Evolutionary conservation across 1,140 invertebrate species (phyloP).

Genomic region (Cydia pomonella): DNA sequence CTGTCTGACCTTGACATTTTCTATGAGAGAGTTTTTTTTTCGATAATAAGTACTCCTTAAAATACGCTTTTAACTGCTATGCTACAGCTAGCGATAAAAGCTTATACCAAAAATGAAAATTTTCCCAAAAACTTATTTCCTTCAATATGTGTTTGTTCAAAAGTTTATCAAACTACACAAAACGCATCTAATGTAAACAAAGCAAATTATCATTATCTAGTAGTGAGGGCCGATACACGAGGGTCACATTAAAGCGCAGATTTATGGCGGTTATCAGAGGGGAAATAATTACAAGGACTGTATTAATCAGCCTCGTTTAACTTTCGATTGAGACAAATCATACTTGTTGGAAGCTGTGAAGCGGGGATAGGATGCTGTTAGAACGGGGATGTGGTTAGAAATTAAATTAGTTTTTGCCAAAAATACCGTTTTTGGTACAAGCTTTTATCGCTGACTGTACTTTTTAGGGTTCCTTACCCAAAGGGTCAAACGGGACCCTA

Average conservation of each 20-base stretch:
- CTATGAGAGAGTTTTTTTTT: too few species aligned
- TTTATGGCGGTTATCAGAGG: slow-evolving; percentile 16
- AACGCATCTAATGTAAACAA: neutral
- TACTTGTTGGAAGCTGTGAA: neutral
- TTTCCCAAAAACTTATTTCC: neutral
- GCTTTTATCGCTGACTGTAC: too few species aligned
- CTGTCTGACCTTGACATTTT: too few species aligned
- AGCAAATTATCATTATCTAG: neutral
- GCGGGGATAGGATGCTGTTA: neutral
- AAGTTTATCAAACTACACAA: neutral
- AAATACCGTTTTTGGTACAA: too few species aligned
- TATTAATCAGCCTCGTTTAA: slow-evolving; percentile 14
- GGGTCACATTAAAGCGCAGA: neutral
- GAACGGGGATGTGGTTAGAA: too few species aligned
- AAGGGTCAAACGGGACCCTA: too few species aligned
- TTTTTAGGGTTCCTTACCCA: too few species aligned
- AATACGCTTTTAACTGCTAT: neutral
- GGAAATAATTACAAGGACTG: slow-evolving; percentile 7
- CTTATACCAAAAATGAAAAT: too few species aligned
- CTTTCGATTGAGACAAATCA: slow-evolving; percentile 14
- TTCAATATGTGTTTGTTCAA: too few species aligned
- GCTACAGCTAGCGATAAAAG: too few species aligned
- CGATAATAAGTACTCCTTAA: slow-evolving; percentile 5
- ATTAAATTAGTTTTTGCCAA: too few species aligned
- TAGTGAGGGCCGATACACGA: neutral